Evolutionary conservation across 2,113 vertebrate genomes (phyloP).

Genomic region (Lates calcarifer): DNA sequence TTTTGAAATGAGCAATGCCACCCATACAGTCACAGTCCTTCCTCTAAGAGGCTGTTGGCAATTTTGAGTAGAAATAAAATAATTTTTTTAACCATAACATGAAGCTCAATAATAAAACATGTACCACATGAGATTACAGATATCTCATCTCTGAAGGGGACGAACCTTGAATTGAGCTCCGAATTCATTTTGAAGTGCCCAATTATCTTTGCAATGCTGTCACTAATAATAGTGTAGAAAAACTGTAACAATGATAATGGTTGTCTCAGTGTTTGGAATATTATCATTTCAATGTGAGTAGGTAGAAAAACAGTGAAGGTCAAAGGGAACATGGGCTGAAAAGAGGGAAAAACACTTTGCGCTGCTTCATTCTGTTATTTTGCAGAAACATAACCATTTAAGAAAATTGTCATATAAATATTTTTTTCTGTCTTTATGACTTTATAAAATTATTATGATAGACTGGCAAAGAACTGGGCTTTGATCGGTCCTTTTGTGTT

Average conservation of each 20-base stretch:
- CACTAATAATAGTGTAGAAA: background rate
- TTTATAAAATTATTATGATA: background rate
- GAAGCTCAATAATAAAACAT: conserved; percentile 20
- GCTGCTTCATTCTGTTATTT: background rate
- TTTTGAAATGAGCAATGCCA: conserved; percentile 7
- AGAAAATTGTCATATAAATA: background rate
- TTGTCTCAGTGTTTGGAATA: conserved; percentile 1
- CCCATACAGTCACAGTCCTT: background rate
- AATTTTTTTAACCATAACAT: background rate
- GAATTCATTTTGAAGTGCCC: conserved; percentile 2
- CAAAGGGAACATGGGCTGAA: background rate
- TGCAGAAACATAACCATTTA: background rate
- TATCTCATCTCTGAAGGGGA: background rate
- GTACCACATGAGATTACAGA: background rate
- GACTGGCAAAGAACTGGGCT: background rate
- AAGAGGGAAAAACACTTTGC: background rate
- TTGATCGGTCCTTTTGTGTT: background rate
- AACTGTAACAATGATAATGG: background rate
- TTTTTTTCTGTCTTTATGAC: background rate
- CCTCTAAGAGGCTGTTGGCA: background rate
- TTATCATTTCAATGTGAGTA: background rate
- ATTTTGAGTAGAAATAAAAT: conserved; percentile 13
- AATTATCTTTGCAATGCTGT: conserved; percentile 10
- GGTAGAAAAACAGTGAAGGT: background rate
- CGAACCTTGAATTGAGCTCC: conserved; percentile 22